Conservation (phyloP, 2,888 invertebrate genomes). For the Mystacides longicornis region DNA sequence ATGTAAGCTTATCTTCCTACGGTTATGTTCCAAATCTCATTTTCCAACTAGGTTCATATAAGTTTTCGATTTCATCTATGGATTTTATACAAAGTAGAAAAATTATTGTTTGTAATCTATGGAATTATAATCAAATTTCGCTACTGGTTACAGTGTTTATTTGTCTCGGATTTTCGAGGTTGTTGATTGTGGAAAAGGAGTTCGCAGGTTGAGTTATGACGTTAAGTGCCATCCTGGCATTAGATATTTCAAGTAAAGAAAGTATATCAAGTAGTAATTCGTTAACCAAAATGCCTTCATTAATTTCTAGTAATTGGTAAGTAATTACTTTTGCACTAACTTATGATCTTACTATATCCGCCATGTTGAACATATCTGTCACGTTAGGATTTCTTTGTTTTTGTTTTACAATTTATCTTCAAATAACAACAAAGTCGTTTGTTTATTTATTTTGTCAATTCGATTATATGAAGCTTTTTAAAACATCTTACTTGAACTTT, state of each 20-base stretch:
- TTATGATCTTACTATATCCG: slow-evolving; percentile 23
- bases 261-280: slow-evolving; percentile 44
- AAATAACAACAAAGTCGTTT: not conserved
- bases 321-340: slow-evolving; percentile 31
- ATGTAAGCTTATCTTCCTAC: too few species aligned
- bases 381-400: slow-evolving; percentile 24
- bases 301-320: slow-evolving; percentile 59
- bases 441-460: not conserved
- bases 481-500: too few species aligned
- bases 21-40: too few species aligned
- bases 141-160: not conserved
- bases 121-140: too few species aligned
- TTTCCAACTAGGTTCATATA: too few species aligned
- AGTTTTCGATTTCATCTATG: too few species aligned
- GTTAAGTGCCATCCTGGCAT: slow-evolving; percentile 47
- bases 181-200: slow-evolving; percentile 13
- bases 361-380: slow-evolving; percentile 33
- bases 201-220: slow-evolving; percentile 43
- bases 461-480: too few species aligned
- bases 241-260: slow-evolving; percentile 44
- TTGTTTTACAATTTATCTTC: not conserved
- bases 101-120: too few species aligned
- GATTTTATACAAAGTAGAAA: too few species aligned
- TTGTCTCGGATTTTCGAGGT: slow-evolving; percentile 10
- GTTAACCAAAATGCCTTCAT: slow-evolving; percentile 52